These are phyloP conservation scores for Drosophila limbata DNA, from an alignment of 2,888 invertebrate genomes.

Conservation along the genomic window DNA sequence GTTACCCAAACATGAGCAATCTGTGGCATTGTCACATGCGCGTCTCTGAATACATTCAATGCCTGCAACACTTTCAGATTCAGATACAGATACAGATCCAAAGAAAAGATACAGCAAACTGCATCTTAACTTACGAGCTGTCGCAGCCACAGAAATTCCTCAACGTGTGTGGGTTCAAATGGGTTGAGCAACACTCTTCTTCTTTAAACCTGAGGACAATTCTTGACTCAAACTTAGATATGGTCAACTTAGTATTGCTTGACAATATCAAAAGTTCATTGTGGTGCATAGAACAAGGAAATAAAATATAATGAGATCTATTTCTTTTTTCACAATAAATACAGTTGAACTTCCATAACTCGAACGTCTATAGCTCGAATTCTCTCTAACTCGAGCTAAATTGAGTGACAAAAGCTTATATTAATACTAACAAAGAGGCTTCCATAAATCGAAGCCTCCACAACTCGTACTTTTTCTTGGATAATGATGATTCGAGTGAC, in stretches of 20 bases:
- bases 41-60: conserved; percentile 23
- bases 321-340: too few species aligned
- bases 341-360: too few species aligned
- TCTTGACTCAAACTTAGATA: neutral
- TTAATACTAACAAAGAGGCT: too few species aligned
- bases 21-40: conserved; percentile 67
- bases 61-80: neutral
- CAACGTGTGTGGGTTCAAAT: conserved; percentile 74
- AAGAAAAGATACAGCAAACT: conserved; percentile 43
- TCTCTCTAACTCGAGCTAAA: too few species aligned
- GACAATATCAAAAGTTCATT: neutral
- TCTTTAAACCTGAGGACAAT: neutral
- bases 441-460: too few species aligned
- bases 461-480: too few species aligned
- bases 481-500: too few species aligned
- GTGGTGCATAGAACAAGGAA: neutral
- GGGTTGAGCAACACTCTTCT: conserved; percentile 11
- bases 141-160: conserved; percentile 65
- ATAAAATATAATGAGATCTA: too few species aligned
- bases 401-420: too few species aligned
- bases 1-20: conserved; percentile 75
- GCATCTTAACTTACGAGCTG: conserved; percentile 67
- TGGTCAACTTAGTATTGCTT: neutral
- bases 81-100: conserved; percentile 30
- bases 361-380: too few species aligned